A percentile compares a stretch with the other conserved stretches of the same genome.
Conservation (phyloP, 2,797 vertebrate species). For the Chaenodraco wilsoni region DNA sequence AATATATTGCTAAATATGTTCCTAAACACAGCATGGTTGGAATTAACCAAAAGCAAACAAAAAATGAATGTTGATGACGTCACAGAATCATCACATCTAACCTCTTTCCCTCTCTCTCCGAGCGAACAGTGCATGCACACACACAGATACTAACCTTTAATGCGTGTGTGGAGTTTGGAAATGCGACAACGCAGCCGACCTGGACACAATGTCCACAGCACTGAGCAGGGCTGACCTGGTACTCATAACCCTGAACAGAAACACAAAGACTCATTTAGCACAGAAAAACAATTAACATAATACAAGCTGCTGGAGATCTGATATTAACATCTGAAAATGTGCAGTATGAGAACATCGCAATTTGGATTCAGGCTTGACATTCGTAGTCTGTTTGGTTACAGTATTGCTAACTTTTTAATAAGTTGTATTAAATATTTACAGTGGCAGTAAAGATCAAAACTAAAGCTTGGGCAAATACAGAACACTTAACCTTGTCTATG, state of each 20-base stretch:
- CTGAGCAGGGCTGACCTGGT: conserved; percentile 54
- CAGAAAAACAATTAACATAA: neutral
- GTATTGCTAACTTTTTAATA: neutral
- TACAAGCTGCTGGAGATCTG: neutral
- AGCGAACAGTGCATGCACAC: neutral
- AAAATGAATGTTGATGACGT: neutral
- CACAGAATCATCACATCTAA: neutral
- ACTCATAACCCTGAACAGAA: conserved; percentile 80
- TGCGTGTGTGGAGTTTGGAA: conserved; percentile 47
- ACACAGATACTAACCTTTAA: conserved; percentile 58
- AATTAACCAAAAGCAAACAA: neutral
- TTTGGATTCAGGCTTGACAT: neutral
- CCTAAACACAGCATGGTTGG: too few species aligned
- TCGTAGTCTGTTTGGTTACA: neutral
- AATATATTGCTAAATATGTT: neutral
- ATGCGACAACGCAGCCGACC: conserved; percentile 67
- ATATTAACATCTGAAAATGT: neutral
- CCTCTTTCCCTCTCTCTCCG: neutral
- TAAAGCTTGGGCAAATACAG: neutral
- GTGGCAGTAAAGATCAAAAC: neutral
- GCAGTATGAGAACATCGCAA: neutral
- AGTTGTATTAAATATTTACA: neutral
- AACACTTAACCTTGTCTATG: neutral
- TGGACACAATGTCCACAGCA: conserved; percentile 88
- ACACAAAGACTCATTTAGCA: conserved; percentile 12